Evolutionary conservation across 2,888 invertebrate species (phyloP).

Genomic region (Morpho achilles): DNA sequence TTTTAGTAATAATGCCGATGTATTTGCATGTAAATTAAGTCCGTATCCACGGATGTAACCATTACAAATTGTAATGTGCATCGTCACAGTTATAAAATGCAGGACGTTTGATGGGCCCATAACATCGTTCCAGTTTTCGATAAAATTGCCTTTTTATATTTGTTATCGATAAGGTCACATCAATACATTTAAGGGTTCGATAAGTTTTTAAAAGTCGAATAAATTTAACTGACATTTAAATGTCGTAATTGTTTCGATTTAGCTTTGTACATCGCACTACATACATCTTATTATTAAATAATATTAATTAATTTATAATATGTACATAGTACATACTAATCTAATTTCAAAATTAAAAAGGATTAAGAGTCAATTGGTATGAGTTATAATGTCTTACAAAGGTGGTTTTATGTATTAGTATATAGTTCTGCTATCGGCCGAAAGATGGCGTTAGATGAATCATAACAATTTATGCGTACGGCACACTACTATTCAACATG

Average conservation of each 20-base stretch:
- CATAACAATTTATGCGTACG: slow-evolving; percentile 24
- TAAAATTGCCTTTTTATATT: slow-evolving; percentile 22
- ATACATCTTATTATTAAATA: neutral
- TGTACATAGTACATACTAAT: no score
- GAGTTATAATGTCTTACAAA: neutral
- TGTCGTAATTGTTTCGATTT: slow-evolving; percentile 11
- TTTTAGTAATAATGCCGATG: slow-evolving; percentile 70
- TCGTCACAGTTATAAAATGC: slow-evolving; percentile 55
- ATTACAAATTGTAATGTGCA: slow-evolving; percentile 65
- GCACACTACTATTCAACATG: neutral
- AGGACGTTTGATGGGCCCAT: slow-evolving; percentile 35
- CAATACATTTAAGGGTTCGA: slow-evolving; percentile 9
- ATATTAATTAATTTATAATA: no score
- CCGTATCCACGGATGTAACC: slow-evolving; percentile 67
- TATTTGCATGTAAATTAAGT: slow-evolving; percentile 74
- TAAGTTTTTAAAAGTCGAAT: slow-evolving; percentile 10
- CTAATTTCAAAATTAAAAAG: no score
- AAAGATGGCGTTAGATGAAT: slow-evolving; percentile 59
- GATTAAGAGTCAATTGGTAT: neutral
- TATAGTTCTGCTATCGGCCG: slow-evolving; percentile 55
- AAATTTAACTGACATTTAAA: slow-evolving; percentile 5
- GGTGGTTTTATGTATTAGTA: neutral
- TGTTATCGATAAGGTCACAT: slow-evolving; percentile 15
- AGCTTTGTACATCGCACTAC: neutral
- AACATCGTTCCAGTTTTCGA: slow-evolving; percentile 24